Conservation (phyloP, 1,140 invertebrate species). For the Episyrphus balteatus region DNA sequence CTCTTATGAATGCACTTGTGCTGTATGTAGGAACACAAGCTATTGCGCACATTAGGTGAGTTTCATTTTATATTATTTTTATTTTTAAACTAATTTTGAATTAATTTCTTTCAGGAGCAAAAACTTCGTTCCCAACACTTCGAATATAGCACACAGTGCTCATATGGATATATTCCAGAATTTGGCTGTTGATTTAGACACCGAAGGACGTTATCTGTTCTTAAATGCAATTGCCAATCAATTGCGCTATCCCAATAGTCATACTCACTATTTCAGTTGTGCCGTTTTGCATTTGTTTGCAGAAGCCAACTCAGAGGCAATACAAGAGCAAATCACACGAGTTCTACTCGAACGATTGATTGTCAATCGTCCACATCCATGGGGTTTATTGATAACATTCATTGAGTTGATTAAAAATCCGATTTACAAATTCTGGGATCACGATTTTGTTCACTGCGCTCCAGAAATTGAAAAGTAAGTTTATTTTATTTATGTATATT, state of each 20-base stretch:
- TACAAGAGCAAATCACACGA: slow-evolving; percentile 80
- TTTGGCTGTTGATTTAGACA: slow-evolving; percentile 92
- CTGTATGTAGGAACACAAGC: slow-evolving; percentile 96
- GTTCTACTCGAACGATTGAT: slow-evolving; percentile 94
- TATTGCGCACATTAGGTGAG: slow-evolving; percentile 62
- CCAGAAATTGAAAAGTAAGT: slow-evolving; percentile 96
- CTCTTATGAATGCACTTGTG: slow-evolving; percentile 92
- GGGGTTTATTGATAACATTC: slow-evolving; percentile 97
- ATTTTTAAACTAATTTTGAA: background rate
- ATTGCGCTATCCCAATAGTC: slow-evolving; percentile 95
- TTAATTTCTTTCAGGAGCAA: slow-evolving; percentile 54
- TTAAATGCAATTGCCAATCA: slow-evolving; percentile 98
- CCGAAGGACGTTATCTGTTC: slow-evolving; percentile 92
- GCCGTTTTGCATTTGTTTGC: slow-evolving; percentile 92
- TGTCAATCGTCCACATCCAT: slow-evolving; percentile 96
- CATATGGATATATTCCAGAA: slow-evolving; percentile 99
- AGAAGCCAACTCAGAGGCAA: slow-evolving; percentile 94
- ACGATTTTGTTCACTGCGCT: slow-evolving; percentile 98
- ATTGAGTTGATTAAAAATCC: slow-evolving; percentile 99
- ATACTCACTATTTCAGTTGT: slow-evolving; percentile 99
- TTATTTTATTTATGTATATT: background rate
- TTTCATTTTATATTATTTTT: slow-evolving; percentile 1
- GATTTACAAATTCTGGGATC: slow-evolving; percentile 97
- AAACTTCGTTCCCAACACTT: slow-evolving; percentile 84
- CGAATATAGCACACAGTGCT: slow-evolving; percentile 91